Evolutionary conservation across 53 echinoderm and acorn worm species (phyloP).

Genomic region (Hippasteria phrygiana): DNA sequence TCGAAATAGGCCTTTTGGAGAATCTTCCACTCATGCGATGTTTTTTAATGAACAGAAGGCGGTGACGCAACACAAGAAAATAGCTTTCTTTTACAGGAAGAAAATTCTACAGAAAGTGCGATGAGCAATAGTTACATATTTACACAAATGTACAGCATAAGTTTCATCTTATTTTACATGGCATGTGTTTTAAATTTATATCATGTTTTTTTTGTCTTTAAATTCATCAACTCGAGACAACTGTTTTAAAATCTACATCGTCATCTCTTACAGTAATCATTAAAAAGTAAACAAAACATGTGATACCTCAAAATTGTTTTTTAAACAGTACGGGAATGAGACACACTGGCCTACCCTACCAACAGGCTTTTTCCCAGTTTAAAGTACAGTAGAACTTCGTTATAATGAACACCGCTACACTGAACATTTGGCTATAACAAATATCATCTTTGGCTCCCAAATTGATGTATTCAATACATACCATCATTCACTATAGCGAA

Average conservation of each 20-base stretch:
- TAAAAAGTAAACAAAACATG: not conserved
- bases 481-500: too few relatives aligned
- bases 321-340: too few relatives aligned
- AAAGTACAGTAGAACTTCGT: too few relatives aligned
- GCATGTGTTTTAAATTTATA: constrained; percentile 52
- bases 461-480: too few relatives aligned
- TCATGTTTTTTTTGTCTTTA: not conserved
- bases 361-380: too few relatives aligned
- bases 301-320: too few relatives aligned
- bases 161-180: constrained; percentile 55
- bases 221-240: not conserved
- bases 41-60: not conserved
- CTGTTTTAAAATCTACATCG: not conserved
- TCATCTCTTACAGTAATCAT: not conserved
- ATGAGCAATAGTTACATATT: constrained; percentile 53
- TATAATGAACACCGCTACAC: too few relatives aligned
- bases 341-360: too few relatives aligned
- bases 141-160: constrained; percentile 57
- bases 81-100: not conserved
- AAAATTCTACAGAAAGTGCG: constrained; percentile 46
- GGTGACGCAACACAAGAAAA: constrained; percentile 7
- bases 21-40: too few relatives aligned
- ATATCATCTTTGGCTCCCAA: too few relatives aligned
- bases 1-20: too few relatives aligned
- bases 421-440: too few relatives aligned